Base-by-base conservation (phyloP, 1,140 invertebrate genomes). In the Drosophila nigromelanica region DNA sequence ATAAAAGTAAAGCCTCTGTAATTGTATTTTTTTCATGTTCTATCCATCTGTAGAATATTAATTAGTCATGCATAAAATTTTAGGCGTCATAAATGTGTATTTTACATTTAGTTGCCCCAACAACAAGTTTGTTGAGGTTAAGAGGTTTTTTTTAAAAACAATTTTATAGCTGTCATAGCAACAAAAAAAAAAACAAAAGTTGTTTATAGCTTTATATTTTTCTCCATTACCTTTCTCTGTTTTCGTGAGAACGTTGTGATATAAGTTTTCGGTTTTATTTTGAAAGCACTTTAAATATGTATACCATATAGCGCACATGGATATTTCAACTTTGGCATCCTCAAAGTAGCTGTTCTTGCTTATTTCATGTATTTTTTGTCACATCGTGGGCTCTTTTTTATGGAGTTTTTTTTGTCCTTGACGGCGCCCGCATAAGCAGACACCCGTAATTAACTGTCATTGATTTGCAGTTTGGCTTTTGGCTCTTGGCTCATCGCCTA, bases 401-500 rank as follows among this genome's bases (percentile, higher is more conserved):
- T 6, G 27, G 12, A 4, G 14, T 35, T 50, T 30, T 33, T 14
- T 14, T 35, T 73, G 76, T 76, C 73, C 73, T 76, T 78, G 68
- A 59, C 12, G 30, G 45, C 37, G 27, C 73, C 73, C 76, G 76
- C 68, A 73, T 73, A 18, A 18, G 30, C 37, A 5, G 37, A 18
- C 47, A 51, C n/a, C 50, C 42, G 51, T 73, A 76, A 78, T 78
- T 76, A 78, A 58, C 59, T 68, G 76, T 78, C 73, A 68, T 73
- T 77, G 62, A 37, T 50, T 42, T 61, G 37, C 51, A 35, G 45
- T 58, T 47, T 69, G 47, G 27, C 50, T 69, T 8, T 50, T 62
- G 52, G 27, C 68, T 69, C 37, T 78, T 76, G 73, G 76, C 73
- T 78, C 76, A 76, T 78, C 76, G 73, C 33, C 73, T 76, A 78